Conservation (phyloP, 2,888 invertebrate genomes). For the Calephelis perditalis region DNA sequence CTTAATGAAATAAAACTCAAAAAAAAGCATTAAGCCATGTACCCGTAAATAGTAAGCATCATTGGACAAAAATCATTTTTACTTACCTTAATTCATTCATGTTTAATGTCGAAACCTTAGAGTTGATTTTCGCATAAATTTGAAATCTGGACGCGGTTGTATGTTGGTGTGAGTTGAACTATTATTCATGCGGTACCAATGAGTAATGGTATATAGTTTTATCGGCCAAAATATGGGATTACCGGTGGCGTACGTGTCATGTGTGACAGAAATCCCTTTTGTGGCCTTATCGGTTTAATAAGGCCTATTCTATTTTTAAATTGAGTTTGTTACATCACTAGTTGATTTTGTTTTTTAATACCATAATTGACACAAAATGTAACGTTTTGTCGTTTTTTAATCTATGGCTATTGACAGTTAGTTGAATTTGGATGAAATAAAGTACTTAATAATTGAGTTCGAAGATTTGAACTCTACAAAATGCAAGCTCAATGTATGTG, state of each 20-base stretch:
- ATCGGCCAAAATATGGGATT: constrained; percentile 46
- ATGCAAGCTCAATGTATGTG: no score
- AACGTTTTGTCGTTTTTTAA: no score
- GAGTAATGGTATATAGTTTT: constrained; percentile 45
- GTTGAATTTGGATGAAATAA: no score
- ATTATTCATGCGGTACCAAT: constrained; percentile 43
- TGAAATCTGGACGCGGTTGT: constrained; percentile 5
- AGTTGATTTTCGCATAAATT: constrained; percentile 1
- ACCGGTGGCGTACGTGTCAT: constrained; percentile 31
- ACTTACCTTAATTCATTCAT: constrained; percentile 9
- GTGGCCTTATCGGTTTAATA: constrained; percentile 11
- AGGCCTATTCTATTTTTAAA: constrained; percentile 7
- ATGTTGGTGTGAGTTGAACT: constrained; percentile 24
- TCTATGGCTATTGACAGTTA: no score
- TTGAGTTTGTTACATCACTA: background rate
- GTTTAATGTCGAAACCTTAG: background rate
- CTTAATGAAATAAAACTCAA: constrained; percentile 73
- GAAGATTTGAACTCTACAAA: no score
- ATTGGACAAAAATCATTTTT: constrained; percentile 12
- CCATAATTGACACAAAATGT: no score
- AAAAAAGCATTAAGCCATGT: constrained; percentile 52
- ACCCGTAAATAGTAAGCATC: constrained; percentile 33
- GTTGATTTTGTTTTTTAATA: background rate
- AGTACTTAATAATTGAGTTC: no score
- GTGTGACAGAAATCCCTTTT: constrained; percentile 12